A percentile compares a stretch with the other conserved stretches of the same genome.
These are phyloP conservation scores for Kuschelorhynchus macadamiae DNA, from an alignment of 2,888 invertebrate species.

Conservation along the genomic window DNA sequence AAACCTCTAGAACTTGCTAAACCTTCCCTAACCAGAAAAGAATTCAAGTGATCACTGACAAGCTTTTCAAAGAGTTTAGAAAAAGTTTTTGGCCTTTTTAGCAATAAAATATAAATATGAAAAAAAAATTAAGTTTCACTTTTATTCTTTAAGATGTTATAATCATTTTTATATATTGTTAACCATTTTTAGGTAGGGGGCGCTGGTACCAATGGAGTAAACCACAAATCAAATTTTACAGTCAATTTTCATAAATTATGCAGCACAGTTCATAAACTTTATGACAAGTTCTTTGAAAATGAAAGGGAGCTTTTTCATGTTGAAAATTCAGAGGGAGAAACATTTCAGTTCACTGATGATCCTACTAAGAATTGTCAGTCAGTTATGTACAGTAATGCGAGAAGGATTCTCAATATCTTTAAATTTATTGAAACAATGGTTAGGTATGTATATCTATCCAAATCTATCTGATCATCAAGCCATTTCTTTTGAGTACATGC, in stretches of 20 bases:
- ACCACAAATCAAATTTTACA: conserved; percentile 54
- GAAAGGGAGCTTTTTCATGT: conserved; percentile 50
- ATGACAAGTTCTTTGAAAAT: conserved; percentile 53
- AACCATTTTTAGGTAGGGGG: conserved; percentile 54
- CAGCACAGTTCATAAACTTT: conserved; percentile 52
- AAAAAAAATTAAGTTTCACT: too few relatives aligned
- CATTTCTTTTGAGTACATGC: too few relatives aligned
- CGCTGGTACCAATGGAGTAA: conserved; percentile 53
- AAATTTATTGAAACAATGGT: conserved; percentile 53
- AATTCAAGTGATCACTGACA: too few relatives aligned
- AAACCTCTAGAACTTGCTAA: too few relatives aligned
- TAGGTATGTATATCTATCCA: conserved; percentile 44
- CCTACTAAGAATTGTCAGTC: conserved; percentile 30
- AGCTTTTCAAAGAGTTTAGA: too few relatives aligned
- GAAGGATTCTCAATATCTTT: conserved; percentile 52
- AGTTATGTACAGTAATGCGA: conserved; percentile 41
- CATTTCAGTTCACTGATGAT: conserved; percentile 49
- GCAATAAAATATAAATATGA: too few relatives aligned
- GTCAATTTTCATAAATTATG: conserved; percentile 53
- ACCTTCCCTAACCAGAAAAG: too few relatives aligned
- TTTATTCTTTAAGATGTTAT: too few relatives aligned
- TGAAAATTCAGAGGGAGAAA: conserved; percentile 39
- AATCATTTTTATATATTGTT: too few relatives aligned
- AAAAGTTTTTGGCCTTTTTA: too few relatives aligned
- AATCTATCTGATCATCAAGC: too few relatives aligned